Conservation (phyloP, 2,888 invertebrate genomes). For the Melipona beecheii region DNA sequence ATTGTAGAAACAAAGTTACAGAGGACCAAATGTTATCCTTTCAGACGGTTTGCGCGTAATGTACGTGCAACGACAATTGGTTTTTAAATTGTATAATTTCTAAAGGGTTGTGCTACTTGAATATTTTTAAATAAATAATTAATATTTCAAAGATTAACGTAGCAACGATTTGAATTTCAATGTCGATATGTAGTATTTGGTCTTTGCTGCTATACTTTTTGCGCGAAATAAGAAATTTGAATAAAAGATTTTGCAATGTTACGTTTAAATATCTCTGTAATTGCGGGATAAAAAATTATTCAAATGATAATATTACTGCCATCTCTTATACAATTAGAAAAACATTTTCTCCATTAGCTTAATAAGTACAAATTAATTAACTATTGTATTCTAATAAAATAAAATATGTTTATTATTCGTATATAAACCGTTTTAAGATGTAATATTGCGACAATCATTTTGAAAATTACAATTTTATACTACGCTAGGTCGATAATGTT, state of each 20-base stretch:
- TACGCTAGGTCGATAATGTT: not conserved
- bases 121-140: not conserved
- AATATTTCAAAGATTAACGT: not conserved
- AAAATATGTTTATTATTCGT: not conserved
- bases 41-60: no score
- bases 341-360: not conserved
- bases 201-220: not conserved
- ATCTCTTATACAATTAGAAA: not conserved
- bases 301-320: constrained; percentile 15
- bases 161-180: not conserved
- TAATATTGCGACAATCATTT: not conserved
- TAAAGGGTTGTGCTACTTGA: not conserved
- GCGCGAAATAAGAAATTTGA: not conserved
- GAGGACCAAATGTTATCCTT: not conserved
- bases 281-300: not conserved
- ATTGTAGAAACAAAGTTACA: not conserved
- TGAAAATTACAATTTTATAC: not conserved
- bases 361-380: not conserved
- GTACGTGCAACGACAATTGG: not conserved
- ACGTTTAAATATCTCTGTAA: not conserved
- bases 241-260: not conserved
- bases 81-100: not conserved
- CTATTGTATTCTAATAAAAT: not conserved
- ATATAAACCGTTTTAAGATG: not conserved
- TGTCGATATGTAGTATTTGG: no score